Evolutionary conservation across 2,113 vertebrate species (phyloP), one percentile per base, ranked within the genome.

Genomic region (Microcebus griseorufus): DNA sequence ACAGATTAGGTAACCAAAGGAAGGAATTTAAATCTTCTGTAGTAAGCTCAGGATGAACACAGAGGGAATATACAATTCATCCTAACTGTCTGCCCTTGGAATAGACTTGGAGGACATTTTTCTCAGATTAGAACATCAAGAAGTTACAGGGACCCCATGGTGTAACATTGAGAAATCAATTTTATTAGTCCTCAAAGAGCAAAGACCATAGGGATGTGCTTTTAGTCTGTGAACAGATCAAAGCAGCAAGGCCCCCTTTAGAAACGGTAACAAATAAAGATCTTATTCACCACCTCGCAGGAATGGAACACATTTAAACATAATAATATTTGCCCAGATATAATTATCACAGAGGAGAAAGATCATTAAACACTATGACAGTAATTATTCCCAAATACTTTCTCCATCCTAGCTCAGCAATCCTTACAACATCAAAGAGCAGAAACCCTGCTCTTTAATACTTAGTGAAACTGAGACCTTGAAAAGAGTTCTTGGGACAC

Each of bases 291-390:
- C 79, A 51, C 34, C 37, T 94, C 17, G n/a, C 58, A 32, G 81
- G 42, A 13, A 91, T 29, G 22, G 18, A 88, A 90, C 42, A 55
- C 22, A 81, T 69, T 92, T 82, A 73, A 88, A 89, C 25, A 75
- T 82, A 37, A 86, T 23, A 76, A 13, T 79, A 91, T 34, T 76
- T 73, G 9, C 4, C 60, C 58, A 32, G 2, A 2, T 48, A 22
- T 78, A 95, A 81, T 51, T 90, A 27, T 93, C 80, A 92, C 22
- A 62, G 27, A 69, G 2, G 86, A 80, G 27, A 81, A 85, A 91
- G 65, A 83, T 75, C 79, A 72, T 51, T 83, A 72, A 89, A n/a
- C 1, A 55, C 45, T n/a, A 20, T 27, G 8, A 83, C 2, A 87
- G 13, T 12, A 80, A 55, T 23, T 51, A 93, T 65, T 80, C 17